phyloP scores from a whole-genome alignment of 1,140 invertebrate species.

The Anastrepha ludens region DNA sequence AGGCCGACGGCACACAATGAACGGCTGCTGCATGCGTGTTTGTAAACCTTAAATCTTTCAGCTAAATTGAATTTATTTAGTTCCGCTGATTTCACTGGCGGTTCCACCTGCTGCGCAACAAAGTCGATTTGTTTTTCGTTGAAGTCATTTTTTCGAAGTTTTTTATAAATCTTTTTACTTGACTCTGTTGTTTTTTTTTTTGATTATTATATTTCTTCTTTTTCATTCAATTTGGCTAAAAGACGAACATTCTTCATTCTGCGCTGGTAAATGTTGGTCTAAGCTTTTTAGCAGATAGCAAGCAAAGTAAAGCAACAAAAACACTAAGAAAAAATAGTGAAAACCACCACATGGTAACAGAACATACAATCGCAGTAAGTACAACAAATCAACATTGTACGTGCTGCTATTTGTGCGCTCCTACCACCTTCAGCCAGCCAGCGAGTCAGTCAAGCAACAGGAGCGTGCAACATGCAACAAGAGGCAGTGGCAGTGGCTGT shows the following conservation, averaged over 20 bases:
- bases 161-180: background rate
- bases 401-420: constrained; percentile 41
- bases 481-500: background rate
- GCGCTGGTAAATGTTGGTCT: constrained; percentile 1
- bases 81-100: constrained; percentile 1
- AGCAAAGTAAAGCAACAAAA: background rate
- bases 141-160: background rate
- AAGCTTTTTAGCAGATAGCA: constrained; percentile 28
- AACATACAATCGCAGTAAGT: constrained; percentile 9
- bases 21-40: too few relatives aligned
- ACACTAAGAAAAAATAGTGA: background rate
- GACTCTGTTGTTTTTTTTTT: background rate
- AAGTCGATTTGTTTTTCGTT: constrained; percentile 21
- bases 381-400: constrained; percentile 54
- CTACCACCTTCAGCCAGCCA: background rate
- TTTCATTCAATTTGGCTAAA: constrained; percentile 41
- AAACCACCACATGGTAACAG: background rate
- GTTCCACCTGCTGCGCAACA: constrained; percentile 27
- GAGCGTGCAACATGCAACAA: constrained; percentile 1
- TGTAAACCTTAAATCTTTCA: background rate
- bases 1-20: background rate
- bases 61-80: constrained; percentile 43
- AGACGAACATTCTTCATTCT: background rate
- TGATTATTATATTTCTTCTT: background rate
- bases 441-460: background rate